Percentiles rank a stretch among this genome's conserved stretches.
Evolutionary conservation across 2,113 vertebrate genomes (phyloP).

Genomic region (Gobio gobio): DNA sequence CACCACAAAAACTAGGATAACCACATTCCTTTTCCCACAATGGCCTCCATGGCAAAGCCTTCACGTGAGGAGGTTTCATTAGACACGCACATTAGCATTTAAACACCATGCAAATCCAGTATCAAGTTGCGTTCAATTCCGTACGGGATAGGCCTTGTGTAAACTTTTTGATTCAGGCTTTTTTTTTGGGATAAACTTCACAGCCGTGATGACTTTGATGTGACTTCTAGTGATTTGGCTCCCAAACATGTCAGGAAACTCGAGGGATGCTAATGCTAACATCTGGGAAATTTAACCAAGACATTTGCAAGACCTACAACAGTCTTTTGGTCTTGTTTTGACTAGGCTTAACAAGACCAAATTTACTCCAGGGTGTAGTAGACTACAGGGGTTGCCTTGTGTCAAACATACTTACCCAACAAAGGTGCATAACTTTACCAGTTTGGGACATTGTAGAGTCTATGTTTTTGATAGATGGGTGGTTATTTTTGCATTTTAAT

Average conservation of each 20-base stretch:
- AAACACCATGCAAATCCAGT: slow-evolving; percentile 7
- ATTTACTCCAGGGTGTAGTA: background rate
- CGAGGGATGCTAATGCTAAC: background rate
- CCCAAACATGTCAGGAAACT: background rate
- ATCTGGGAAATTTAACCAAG: background rate
- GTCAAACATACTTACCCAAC: background rate
- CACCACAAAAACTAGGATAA: slow-evolving; percentile 42
- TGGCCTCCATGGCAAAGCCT: slow-evolving; percentile 62
- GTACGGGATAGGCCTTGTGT: background rate
- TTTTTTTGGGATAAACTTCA: background rate
- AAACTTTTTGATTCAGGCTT: background rate
- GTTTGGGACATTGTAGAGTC: background rate
- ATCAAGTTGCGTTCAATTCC: background rate
- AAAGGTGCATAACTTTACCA: background rate
- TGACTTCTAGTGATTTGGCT: slow-evolving; percentile 1
- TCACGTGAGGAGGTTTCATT: slow-evolving; percentile 57
- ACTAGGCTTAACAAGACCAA: background rate
- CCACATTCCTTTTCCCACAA: slow-evolving; percentile 67
- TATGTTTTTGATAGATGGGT: background rate
- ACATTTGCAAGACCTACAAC: background rate
- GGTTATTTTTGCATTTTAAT: background rate
- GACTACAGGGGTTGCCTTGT: background rate
- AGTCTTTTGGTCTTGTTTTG: background rate
- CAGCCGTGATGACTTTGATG: background rate
- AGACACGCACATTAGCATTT: slow-evolving; percentile 14